Conservation (phyloP, 2,113 vertebrate species). For the Eonycteris spelaea region DNA sequence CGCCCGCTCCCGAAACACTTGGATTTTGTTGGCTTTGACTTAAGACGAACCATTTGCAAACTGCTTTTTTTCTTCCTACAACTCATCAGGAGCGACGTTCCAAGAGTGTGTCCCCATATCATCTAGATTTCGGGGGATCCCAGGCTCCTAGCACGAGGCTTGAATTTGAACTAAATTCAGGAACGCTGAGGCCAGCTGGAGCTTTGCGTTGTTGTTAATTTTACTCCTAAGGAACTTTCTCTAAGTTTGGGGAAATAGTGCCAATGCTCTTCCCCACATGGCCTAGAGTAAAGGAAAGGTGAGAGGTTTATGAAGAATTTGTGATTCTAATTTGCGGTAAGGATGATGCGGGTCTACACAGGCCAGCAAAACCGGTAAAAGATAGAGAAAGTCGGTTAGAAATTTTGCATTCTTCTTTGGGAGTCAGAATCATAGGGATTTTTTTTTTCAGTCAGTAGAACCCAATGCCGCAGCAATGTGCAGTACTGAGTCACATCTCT, state of each 20-base stretch:
- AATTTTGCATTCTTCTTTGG: neutral
- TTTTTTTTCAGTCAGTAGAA: neutral
- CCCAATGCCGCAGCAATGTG: fast-evolving
- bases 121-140: neutral
- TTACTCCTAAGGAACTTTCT: neutral
- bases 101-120: neutral
- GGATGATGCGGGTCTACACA: fast-evolving
- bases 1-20: conserved; percentile 70
- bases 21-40: conserved; percentile 72
- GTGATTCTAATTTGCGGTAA: neutral
- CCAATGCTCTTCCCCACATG: neutral
- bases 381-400: fast-evolving
- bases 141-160: neutral
- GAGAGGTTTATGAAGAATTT: too few species aligned
- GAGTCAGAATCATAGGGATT: fast-evolving
- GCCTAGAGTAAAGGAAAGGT: neutral
- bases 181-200: neutral
- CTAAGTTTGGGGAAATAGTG: neutral
- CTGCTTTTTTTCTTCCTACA: neutral
- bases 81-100: neutral
- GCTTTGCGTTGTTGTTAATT: neutral
- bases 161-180: neutral
- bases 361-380: neutral
- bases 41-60: conserved; percentile 62
- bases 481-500: neutral